A percentile compares a stretch with the other conserved stretches of the same genome.
These are phyloP conservation scores for Fundulus diaphanus DNA, from an alignment of 2,797 vertebrate genomes.

Conservation along the genomic window DNA sequence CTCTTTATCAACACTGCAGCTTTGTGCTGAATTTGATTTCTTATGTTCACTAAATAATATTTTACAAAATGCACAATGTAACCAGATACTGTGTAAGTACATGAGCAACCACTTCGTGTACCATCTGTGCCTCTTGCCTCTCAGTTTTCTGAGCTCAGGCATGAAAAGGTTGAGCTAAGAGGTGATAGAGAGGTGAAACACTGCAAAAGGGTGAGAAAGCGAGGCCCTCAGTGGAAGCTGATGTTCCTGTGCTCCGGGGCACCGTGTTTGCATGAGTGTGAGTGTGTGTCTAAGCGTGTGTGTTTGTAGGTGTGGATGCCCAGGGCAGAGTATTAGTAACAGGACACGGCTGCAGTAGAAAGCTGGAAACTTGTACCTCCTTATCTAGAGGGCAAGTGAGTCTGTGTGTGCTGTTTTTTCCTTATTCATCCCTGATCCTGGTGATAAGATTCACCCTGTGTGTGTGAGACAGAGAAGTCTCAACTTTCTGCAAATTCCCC, in stretches of 20 bases:
- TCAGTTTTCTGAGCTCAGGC: slow-evolving; percentile 44
- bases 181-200: slow-evolving; percentile 69
- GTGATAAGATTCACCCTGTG: slow-evolving; percentile 72
- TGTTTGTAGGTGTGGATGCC: slow-evolving; percentile 59
- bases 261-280: slow-evolving; percentile 29
- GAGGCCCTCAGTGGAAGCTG: slow-evolving; percentile 71
- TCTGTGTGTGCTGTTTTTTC: slow-evolving; percentile 76
- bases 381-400: slow-evolving; percentile 86
- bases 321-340: slow-evolving; percentile 89
- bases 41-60: background rate
- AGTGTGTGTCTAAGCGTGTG: slow-evolving; percentile 25
- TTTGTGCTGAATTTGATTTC: background rate
- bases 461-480: slow-evolving; percentile 46
- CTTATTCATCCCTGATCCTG: slow-evolving; percentile 83
- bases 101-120: slow-evolving; percentile 12
- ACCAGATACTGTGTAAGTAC: background rate
- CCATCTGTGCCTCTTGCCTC: slow-evolving; percentile 4
- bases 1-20: background rate
- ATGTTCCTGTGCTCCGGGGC: slow-evolving; percentile 77
- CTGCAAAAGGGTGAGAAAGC: slow-evolving; percentile 68
- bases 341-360: slow-evolving; percentile 85
- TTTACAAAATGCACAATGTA: slow-evolving; percentile 1
- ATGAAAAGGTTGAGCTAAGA: slow-evolving; percentile 65
- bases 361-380: slow-evolving; percentile 85
- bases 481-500: slow-evolving; percentile 77